Base-by-base conservation (phyloP, 1,140 invertebrate genomes). In the Calycopis cecrops region DNA sequence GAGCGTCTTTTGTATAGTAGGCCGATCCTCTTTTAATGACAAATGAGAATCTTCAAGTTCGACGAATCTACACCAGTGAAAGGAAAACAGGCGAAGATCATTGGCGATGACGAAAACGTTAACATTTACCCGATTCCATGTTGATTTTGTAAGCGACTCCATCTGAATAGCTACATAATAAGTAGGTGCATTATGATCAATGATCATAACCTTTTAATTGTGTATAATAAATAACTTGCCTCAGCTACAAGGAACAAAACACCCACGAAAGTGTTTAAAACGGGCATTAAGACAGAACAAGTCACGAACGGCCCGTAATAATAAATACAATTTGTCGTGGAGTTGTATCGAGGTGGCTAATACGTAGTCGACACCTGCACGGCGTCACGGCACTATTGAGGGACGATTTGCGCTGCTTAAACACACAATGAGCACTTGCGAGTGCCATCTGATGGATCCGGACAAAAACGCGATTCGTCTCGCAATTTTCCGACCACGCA, bases 401-500 rank as follows among this genome's bases (percentile, higher is more conserved):
- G 11, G 21, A n/a, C 38, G 17, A 28, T 52, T 14, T 11, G 21
- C 33, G 49, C 56, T 68, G 69, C 70, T 74, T 67, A 66, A 75
- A 72, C 71, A 62, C 69, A 73, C 40, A 73, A 77, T 65, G 62
- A 75, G 70, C 59, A 60, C 62, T 69, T 70, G 55, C 59, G 67
- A 65, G 56, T 52, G 73, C 62, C 70, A 79, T 73, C 70, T 76
- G 69, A 63, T 55, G 63, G 68, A 21, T 62, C 58, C 64, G 60
- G 63, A 75, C 72, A 81, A 83, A 82, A 81, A 79, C 21, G 67
- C 67, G 65, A 72, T 74, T 70, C 67, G 73, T 73, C 67, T 73
- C 64, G 51, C 65, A 73, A 76, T 71, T 76, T 67, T 38, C 37
- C 21, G 7, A 38, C 37, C 3, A 14, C 51, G 12, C 18, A 42